phyloP scores from a whole-genome alignment of 2,113 vertebrate species.

The Eublepharis macularius region DNA sequence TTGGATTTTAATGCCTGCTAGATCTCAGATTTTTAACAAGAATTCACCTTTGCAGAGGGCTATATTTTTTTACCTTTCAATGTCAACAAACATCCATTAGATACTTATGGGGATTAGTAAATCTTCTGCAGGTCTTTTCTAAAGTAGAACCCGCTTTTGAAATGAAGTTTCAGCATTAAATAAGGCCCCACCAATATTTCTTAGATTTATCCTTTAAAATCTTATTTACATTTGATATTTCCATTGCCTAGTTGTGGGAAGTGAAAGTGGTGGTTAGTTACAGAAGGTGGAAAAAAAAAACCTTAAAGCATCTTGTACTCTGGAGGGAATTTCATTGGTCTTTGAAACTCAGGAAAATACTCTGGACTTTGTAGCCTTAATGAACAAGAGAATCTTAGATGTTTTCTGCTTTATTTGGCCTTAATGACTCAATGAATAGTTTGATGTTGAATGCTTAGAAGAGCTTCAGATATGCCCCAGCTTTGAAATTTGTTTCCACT shows the following conservation, averaged over 20 bases:
- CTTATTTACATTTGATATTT: slow-evolving; percentile 9
- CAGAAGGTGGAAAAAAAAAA: not conserved
- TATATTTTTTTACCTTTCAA: not conserved
- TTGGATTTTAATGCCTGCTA: no score
- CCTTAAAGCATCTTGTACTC: not conserved
- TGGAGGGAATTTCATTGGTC: not conserved
- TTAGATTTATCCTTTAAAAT: not conserved
- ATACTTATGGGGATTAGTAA: not conserved
- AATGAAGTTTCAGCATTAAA: not conserved
- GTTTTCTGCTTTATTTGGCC: not conserved
- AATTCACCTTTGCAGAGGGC: no score
- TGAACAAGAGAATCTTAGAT: not conserved
- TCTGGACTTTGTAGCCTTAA: not conserved
- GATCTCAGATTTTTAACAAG: no score
- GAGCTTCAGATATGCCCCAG: not conserved
- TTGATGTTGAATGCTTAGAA: not conserved
- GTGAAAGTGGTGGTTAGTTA: not conserved
- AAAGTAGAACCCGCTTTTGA: not conserved
- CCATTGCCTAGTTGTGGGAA: not conserved
- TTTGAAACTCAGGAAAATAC: slow-evolving; percentile 3
- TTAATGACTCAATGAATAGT: not conserved
- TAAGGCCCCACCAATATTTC: not conserved
- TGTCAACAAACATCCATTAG: not conserved
- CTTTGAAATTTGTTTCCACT: slow-evolving; percentile 9
- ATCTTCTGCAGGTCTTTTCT: not conserved